Conservation (phyloP, 2,888 invertebrate genomes). For the Tupiocoris notatus region DNA sequence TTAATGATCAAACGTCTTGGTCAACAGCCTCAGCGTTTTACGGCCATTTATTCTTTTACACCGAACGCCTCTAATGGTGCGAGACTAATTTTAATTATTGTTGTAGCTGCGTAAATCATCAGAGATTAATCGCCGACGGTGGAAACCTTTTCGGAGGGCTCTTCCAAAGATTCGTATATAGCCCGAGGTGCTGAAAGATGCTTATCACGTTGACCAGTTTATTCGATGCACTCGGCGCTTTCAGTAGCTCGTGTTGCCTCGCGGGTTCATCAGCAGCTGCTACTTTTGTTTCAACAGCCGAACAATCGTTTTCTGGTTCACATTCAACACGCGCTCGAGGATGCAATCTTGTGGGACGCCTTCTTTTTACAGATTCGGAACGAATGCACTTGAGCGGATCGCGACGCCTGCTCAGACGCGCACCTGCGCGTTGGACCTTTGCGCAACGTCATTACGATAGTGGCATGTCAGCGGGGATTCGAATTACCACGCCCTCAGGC, state of each 20-base stretch:
- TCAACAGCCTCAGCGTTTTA: too few relatives aligned
- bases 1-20: too few relatives aligned
- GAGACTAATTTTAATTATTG: neutral
- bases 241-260: neutral
- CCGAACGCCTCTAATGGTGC: neutral
- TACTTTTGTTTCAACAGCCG: neutral
- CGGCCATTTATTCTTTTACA: too few relatives aligned
- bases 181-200: neutral
- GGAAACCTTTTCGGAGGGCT: neutral
- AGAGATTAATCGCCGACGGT: neutral
- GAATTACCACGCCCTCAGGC: neutral
- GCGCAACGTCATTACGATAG: neutral
- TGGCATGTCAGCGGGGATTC: neutral
- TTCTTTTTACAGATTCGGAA: neutral
- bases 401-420: neutral
- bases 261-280: neutral
- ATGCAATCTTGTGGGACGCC: too few relatives aligned
- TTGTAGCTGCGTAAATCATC: too few relatives aligned
- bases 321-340: neutral
- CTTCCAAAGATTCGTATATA: neutral
- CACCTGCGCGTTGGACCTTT: neutral
- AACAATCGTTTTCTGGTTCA: neutral
- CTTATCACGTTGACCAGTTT: neutral
- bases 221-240: neutral
- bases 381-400: neutral